phyloP scores from a whole-genome alignment of 2,797 vertebrate species.

The Anabas testudineus region DNA sequence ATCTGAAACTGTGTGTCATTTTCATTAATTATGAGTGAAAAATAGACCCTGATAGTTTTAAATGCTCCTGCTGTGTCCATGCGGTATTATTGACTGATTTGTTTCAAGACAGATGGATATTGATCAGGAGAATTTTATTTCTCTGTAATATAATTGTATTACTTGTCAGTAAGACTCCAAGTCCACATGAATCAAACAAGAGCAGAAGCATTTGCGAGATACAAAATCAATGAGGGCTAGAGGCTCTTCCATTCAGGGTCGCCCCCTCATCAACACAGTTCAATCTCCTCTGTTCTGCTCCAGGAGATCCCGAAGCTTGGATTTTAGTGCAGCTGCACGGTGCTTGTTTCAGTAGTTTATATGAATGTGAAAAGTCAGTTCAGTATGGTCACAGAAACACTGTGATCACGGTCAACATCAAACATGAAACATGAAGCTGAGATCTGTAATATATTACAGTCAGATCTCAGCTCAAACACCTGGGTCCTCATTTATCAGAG shows the following conservation, averaged over 20 bases:
- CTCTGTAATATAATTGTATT: constrained; percentile 49
- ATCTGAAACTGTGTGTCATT: constrained; percentile 6
- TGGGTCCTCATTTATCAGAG: constrained; percentile 19
- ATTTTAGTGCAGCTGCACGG: constrained; percentile 47
- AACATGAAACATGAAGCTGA: constrained; percentile 28
- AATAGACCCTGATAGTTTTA: constrained; percentile 18
- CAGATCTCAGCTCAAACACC: constrained; percentile 28
- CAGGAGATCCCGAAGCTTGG: constrained; percentile 8
- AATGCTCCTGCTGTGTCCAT: background rate
- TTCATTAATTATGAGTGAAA: constrained; percentile 29
- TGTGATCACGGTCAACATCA: constrained; percentile 18
- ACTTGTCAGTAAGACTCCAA: constrained; percentile 35
- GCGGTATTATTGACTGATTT: constrained; percentile 25
- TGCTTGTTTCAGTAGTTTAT: constrained; percentile 61
- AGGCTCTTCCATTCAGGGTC: constrained; percentile 20
- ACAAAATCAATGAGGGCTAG: constrained; percentile 50
- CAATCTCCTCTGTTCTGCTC: constrained; percentile 4
- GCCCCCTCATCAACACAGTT: constrained; percentile 22
- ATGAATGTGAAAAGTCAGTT: constrained; percentile 22
- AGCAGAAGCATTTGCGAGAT: constrained; percentile 28
- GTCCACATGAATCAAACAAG: constrained; percentile 54
- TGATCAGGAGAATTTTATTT: constrained; percentile 44
- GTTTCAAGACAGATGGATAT: constrained; percentile 51
- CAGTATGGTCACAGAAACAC: constrained; percentile 25
- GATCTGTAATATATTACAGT: constrained; percentile 20